Conservation (phyloP, 2,888 invertebrate genomes). For the Ashinkailepas kermadecensis region DNA sequence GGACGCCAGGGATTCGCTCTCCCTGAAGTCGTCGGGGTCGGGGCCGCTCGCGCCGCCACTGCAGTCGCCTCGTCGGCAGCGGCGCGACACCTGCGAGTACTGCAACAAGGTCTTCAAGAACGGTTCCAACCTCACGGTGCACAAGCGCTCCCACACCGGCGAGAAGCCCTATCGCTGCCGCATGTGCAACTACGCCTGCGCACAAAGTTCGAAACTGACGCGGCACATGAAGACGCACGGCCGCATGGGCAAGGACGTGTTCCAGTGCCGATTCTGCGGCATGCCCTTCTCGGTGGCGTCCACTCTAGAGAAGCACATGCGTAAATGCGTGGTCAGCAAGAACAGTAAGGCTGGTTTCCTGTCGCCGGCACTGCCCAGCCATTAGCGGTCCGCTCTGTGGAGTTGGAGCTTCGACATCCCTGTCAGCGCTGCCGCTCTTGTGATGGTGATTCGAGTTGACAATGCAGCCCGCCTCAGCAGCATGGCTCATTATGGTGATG, state of each 20-base stretch:
- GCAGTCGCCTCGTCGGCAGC: conserved; percentile 42
- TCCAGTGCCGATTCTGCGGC: conserved; percentile 96
- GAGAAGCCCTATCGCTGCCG: conserved; percentile 99
- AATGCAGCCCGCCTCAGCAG: too few species aligned
- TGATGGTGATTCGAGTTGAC: too few species aligned
- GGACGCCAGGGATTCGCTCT: conserved; percentile 41
- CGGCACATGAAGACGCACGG: conserved; percentile 99
- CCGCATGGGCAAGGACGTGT: conserved; percentile 93
- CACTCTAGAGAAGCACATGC: conserved; percentile 99
- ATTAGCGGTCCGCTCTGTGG: neutral
- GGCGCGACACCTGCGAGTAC: conserved; percentile 88
- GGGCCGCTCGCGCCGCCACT: conserved; percentile 34
- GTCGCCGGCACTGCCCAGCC: conserved; percentile 25
- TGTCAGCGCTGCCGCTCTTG: too few species aligned
- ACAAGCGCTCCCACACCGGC: conserved; percentile 93
- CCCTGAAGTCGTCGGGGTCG: conserved; percentile 27
- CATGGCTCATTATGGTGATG: too few species aligned
- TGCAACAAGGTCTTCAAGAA: conserved; percentile 70
- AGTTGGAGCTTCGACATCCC: too few species aligned
- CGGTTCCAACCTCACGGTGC: conserved; percentile 97
- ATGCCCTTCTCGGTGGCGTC: conserved; percentile 99
- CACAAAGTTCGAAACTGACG: conserved; percentile 94
- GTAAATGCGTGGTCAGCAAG: conserved; percentile 96
- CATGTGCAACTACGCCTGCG: conserved; percentile 88
- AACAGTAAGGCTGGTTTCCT: conserved; percentile 53